Conservation (phyloP, 2,888 invertebrate species). For the Lymantria monacha region DNA sequence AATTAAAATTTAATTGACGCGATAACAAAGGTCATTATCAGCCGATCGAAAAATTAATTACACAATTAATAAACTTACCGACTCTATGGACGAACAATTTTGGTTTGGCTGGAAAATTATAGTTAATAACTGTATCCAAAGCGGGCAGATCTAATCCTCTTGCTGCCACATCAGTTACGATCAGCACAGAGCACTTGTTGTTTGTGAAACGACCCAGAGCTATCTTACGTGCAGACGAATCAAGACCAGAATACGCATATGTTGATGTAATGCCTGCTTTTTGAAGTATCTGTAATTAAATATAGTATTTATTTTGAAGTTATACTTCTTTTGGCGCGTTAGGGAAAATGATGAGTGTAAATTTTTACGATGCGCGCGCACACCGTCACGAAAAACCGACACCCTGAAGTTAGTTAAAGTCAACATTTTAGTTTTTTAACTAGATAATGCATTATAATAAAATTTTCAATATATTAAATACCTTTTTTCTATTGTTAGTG, state of each 20-base stretch:
- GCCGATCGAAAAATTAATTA: background rate
- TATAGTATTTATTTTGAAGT: background rate
- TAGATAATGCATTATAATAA: too few relatives aligned
- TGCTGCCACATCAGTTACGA: conserved; percentile 99
- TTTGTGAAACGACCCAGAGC: conserved; percentile 94
- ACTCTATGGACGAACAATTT: conserved; percentile 99
- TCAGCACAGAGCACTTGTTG: conserved; percentile 90
- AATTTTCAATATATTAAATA: too few relatives aligned
- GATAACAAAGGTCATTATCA: too few relatives aligned
- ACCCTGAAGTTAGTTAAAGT: too few relatives aligned
- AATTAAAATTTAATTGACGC: too few relatives aligned
- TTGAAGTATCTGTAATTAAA: conserved; percentile 83
- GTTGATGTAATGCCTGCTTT: conserved; percentile 91
- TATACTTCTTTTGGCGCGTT: background rate
- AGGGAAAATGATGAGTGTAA: background rate
- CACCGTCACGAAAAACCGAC: too few relatives aligned
- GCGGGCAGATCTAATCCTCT: conserved; percentile 98
- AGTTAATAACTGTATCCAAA: conserved; percentile 97
- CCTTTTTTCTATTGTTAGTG: too few relatives aligned
- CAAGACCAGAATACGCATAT: conserved; percentile 96
- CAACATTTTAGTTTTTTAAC: too few relatives aligned
- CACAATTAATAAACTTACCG: conserved; percentile 88
- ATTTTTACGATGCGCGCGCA: too few relatives aligned
- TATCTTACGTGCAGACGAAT: conserved; percentile 96
- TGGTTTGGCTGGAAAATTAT: conserved; percentile 97